phyloP scores from a whole-genome alignment of 2,113 vertebrate species.

The Mobula hypostoma region DNA sequence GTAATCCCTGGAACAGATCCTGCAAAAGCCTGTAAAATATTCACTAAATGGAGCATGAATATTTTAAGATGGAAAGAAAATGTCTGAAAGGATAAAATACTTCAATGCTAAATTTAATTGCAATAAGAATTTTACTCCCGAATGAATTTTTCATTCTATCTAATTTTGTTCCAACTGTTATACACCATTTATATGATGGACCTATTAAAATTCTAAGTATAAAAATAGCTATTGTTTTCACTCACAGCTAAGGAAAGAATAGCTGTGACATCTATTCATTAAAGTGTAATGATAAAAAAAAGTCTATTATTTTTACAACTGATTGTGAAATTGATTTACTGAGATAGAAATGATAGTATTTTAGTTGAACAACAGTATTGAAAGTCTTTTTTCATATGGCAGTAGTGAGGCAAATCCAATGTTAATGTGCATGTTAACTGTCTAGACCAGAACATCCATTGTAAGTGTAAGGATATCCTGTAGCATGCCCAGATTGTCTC shows the following conservation, averaged over 20 bases:
- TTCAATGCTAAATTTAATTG: background rate
- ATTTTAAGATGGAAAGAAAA: background rate
- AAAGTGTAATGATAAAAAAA: background rate
- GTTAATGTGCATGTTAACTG: too few species aligned
- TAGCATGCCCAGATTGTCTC: too few species aligned
- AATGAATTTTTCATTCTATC: background rate
- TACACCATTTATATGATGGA: background rate
- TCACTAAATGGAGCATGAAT: background rate
- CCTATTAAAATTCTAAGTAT: background rate
- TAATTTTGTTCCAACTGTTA: conserved; percentile 1
- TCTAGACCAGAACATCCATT: too few species aligned
- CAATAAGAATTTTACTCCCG: background rate
- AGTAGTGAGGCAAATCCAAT: too few species aligned
- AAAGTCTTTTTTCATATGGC: too few species aligned
- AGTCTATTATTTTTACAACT: background rate
- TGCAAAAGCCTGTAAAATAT: background rate
- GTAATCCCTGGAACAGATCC: background rate
- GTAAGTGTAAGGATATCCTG: too few species aligned
- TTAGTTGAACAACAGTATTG: background rate
- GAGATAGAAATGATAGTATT: background rate
- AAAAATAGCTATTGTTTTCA: background rate
- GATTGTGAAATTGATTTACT: background rate
- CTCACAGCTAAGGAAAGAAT: background rate
- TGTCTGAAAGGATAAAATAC: background rate
- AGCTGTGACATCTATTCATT: background rate